A percentile compares a stretch with the other conserved stretches of the same genome.
phyloP scores from a whole-genome alignment of 2,113 vertebrate genomes.

The Paradoxurus hermaphroditus region DNA sequence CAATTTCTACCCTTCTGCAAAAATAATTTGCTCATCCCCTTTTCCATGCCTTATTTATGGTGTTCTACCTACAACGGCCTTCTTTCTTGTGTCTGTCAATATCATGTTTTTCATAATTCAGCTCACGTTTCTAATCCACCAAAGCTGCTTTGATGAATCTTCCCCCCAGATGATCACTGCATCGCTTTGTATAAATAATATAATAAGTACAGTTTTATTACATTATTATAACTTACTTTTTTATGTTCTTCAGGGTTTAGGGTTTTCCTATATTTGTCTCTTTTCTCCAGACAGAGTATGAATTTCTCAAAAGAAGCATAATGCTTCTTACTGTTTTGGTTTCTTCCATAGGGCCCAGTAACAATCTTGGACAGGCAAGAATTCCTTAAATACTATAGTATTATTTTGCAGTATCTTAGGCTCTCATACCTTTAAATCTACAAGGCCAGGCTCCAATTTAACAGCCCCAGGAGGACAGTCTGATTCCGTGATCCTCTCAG shows the following conservation, averaged over 20 bases:
- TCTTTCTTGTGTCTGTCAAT: not conserved
- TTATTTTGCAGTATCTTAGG: not conserved
- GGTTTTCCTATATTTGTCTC: not conserved
- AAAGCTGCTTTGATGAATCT: not conserved
- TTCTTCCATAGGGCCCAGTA: not conserved
- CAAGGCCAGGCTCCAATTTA: not conserved
- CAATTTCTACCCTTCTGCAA: not conserved
- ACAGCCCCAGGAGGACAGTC: not conserved
- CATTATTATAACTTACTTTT: not conserved
- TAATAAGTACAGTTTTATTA: not conserved
- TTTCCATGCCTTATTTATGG: not conserved
- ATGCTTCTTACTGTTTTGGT: not conserved
- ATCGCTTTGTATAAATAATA: conserved; percentile 25
- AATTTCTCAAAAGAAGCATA: conserved; percentile 21
- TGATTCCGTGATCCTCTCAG: not conserved
- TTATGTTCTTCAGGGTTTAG: not conserved
- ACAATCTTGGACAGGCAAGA: not conserved
- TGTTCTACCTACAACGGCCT: not conserved
- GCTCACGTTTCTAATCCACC: not conserved
- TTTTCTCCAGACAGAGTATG: not conserved
- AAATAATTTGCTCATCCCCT: not conserved
- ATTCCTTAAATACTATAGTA: not conserved
- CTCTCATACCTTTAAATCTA: not conserved
- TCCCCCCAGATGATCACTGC: not conserved
- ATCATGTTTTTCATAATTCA: conserved; percentile 11